phyloP scores from a whole-genome alignment of 2,888 invertebrate genomes.

The Orthosia incerta region DNA sequence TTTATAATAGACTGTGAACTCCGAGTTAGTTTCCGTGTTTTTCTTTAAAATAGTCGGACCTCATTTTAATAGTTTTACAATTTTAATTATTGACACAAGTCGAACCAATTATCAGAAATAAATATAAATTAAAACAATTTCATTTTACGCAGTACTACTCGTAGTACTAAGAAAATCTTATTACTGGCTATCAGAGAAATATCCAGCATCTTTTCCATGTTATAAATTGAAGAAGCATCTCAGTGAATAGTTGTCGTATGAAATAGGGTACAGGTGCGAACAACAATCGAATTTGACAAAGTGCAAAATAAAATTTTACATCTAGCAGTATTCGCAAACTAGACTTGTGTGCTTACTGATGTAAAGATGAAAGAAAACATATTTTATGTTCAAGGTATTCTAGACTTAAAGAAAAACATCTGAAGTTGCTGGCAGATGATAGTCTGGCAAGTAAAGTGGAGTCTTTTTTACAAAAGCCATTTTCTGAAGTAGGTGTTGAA shows the following conservation, averaged over 20 bases:
- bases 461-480: constrained; percentile 23
- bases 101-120: neutral
- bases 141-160: neutral
- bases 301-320: constrained; percentile 71
- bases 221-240: constrained; percentile 28
- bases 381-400: constrained; percentile 9
- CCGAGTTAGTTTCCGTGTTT: no score
- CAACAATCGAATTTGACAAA: constrained; percentile 69
- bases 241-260: constrained; percentile 24
- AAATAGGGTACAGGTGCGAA: constrained; percentile 67
- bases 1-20: neutral
- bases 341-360: constrained; percentile 17
- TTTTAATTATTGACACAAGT: no score
- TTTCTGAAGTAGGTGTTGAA: constrained; percentile 18
- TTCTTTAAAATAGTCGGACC: no score
- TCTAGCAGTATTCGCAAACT: constrained; percentile 44
- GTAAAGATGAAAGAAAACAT: constrained; percentile 12
- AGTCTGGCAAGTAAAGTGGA: constrained; percentile 19
- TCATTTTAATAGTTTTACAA: no score
- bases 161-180: neutral
- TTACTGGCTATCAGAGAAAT: neutral
- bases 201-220: neutral
- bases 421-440: constrained; percentile 21
- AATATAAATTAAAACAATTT: neutral
- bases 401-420: constrained; percentile 12